phyloP scores from a whole-genome alignment of 2,113 vertebrate species.

The Seriola rivoliana region DNA sequence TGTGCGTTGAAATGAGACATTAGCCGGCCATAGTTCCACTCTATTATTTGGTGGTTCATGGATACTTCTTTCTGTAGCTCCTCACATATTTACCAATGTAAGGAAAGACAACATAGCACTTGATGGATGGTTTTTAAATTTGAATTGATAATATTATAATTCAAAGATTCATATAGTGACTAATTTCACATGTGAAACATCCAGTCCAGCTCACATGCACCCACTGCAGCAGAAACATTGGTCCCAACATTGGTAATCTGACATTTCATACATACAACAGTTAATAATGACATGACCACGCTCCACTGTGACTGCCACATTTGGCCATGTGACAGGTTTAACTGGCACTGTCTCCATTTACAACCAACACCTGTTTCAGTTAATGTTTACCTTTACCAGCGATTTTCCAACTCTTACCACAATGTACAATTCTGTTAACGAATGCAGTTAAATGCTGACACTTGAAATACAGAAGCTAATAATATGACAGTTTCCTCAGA shows the following conservation, averaged over 20 bases:
- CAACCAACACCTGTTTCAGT: not conserved
- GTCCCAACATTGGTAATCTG: not conserved
- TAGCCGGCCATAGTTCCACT: not conserved
- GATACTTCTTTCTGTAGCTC: not conserved
- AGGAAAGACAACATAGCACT: not conserved
- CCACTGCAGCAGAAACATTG: not conserved
- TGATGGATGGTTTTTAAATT: not conserved
- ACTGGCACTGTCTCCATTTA: not conserved
- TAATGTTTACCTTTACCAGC: not conserved
- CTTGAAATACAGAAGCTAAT: slow-evolving; percentile 9
- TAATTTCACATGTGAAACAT: not conserved
- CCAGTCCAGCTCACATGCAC: not conserved
- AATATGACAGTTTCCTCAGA: slow-evolving; percentile 1
- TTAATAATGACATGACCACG: slow-evolving; percentile 20
- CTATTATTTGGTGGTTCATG: not conserved
- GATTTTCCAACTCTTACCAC: slow-evolving; percentile 18
- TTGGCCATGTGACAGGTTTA: slow-evolving; percentile 17
- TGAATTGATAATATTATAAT: not conserved
- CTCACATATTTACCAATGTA: not conserved
- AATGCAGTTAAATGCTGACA: slow-evolving; percentile 30
- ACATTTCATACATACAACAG: slow-evolving; percentile 4
- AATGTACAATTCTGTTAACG: slow-evolving; percentile 28
- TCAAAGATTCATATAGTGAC: not conserved
- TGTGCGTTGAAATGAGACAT: not conserved
- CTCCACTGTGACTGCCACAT: slow-evolving; percentile 5